phyloP scores from a whole-genome alignment of 2,888 invertebrate genomes.

The Graphium colonna region DNA sequence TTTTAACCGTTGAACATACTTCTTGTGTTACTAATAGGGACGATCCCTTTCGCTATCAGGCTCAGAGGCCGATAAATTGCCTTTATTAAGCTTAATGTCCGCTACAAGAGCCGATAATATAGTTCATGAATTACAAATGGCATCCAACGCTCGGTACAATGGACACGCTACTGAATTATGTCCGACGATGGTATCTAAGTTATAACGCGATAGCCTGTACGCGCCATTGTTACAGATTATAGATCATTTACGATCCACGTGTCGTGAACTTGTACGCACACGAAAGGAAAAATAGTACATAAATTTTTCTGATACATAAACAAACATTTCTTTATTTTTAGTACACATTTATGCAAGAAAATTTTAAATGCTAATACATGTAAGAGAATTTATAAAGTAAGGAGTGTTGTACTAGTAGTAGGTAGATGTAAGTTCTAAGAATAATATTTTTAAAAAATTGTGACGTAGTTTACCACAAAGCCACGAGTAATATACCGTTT shows the following conservation, averaged over 20 bases:
- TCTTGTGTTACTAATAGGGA: too few relatives aligned
- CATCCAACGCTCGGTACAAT: not conserved
- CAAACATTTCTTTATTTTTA: slow-evolving; percentile 24
- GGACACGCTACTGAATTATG: slow-evolving; percentile 2
- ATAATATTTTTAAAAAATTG: too few relatives aligned
- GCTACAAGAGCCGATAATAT: slow-evolving; percentile 5
- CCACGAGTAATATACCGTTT: too few relatives aligned
- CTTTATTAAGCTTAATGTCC: slow-evolving; percentile 7
- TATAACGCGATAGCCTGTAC: not conserved
- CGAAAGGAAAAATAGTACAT: too few relatives aligned
- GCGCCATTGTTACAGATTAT: not conserved
- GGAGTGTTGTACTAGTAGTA: too few relatives aligned
- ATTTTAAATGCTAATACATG: too few relatives aligned
- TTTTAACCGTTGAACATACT: too few relatives aligned
- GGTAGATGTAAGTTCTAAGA: too few relatives aligned
- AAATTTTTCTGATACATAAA: too few relatives aligned
- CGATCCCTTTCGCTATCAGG: slow-evolving; percentile 6
- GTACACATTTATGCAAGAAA: slow-evolving; percentile 11
- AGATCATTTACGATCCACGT: not conserved
- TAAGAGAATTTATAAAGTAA: too few relatives aligned
- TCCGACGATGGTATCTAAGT: not conserved
- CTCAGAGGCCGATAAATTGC: slow-evolving; percentile 16
- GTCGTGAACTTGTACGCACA: not conserved
- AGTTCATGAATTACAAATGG: slow-evolving; percentile 21
- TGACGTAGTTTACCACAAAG: too few relatives aligned